Conservation (phyloP, 2,888 invertebrate genomes). For the Aplocera efformata region DNA sequence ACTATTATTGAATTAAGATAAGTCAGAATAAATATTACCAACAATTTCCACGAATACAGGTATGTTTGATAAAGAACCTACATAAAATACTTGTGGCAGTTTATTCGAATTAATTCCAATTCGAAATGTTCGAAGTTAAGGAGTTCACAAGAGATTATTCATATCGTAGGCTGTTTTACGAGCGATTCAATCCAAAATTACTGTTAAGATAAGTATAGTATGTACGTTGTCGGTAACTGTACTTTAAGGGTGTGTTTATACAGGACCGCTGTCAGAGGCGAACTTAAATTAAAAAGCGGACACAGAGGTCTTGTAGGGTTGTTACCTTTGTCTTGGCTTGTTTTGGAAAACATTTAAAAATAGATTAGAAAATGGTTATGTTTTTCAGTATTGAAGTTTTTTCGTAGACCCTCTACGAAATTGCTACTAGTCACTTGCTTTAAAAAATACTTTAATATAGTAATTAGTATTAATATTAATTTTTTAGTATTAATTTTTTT, state of each 20-base stretch:
- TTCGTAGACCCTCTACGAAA: conserved; percentile 26
- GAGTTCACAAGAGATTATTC: conserved; percentile 26
- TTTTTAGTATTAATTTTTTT: no score
- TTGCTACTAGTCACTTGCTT: conserved; percentile 9
- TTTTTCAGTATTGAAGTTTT: no score
- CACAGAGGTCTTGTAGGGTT: conserved; percentile 46
- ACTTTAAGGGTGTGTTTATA: conserved; percentile 63
- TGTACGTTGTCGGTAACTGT: conserved; percentile 20
- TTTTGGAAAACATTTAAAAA: not conserved
- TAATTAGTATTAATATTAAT: no score
- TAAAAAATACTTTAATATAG: no score
- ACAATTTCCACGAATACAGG: no score
- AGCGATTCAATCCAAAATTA: conserved; percentile 24
- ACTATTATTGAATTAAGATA: no score
- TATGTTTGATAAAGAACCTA: no score
- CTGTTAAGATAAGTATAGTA: conserved; percentile 28
- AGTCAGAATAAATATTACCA: no score
- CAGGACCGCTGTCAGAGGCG: conserved; percentile 68
- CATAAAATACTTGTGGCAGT: no score
- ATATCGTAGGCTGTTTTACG: conserved; percentile 27
- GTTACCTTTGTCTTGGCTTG: no score
- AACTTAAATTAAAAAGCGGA: conserved; percentile 72
- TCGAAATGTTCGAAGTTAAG: conserved; percentile 28
- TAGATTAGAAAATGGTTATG: no score
- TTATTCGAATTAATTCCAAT: conserved; percentile 18